Base-by-base conservation (phyloP, 2,888 invertebrate species). In the Tetheella fluctuosa region DNA sequence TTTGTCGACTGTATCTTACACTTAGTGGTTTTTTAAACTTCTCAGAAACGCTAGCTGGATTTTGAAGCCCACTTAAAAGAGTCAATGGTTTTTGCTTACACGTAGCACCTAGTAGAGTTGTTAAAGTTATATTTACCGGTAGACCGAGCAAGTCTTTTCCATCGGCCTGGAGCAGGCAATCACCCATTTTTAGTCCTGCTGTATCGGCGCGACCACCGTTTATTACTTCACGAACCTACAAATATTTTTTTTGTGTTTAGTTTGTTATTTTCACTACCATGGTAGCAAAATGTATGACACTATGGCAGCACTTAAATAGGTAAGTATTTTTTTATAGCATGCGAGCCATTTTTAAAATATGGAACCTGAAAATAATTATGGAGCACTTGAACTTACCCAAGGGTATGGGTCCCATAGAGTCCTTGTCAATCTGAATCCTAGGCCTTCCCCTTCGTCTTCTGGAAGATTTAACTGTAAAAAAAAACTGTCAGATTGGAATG, bases 391-490 rank as follows among this genome's bases (percentile, higher is more conserved):
- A 81, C 93, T 93, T 67, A 96, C 95, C 96, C 97, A 97, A 23
- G 97, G 96, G 86, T 97, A 97, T 0, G 96, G 96, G 85, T 97
- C 97, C 96, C 96, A 97, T 63, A 96, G 94, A 7, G 95, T 96
- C 70, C 96, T 94, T 0, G 96, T 96, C 48, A 97, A 88, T 64
- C 96, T 94, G 81, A 97, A 96, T 0, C 97, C 97, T 52, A 95
- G 94, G 2, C 94, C 94, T 60, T 94, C 94, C 1, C 94, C 93
- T 58, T 94, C 93, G 53, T 94, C 94, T 74, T 94, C 94, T 5
- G 94, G 94, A 2, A 96, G 89, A 68, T 94, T 93, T 10, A 97
- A 74, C 86, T 93, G 83, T 25, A 54, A 63, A 25, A 25, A 25
- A 25, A 25, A 25, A 25, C n/a, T n/a, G n/a, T n/a, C n/a, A n/a